Evolutionary conservation across 1,140 invertebrate genomes (phyloP), one percentile per base, ranked within the genome.

Genomic region (Daktulosphaira vitifoliae): DNA sequence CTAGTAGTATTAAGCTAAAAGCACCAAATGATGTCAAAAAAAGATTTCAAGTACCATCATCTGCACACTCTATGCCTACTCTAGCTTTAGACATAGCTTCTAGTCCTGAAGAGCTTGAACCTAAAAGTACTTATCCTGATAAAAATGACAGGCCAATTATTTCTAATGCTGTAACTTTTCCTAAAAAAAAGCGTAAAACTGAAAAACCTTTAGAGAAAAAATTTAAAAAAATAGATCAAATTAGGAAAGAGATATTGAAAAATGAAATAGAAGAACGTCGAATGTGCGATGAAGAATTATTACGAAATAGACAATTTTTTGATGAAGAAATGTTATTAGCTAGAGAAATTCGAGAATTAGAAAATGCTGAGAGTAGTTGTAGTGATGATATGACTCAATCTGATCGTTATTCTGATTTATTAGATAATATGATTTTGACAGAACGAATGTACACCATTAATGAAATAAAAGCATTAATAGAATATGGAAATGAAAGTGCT

Each of bases 291-390:
- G 68, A 70, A 65, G 69, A 70, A 54, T 65, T 68, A 8, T 49
- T 69, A 16, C 65, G 67, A 16, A 69, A 69, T 52, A 68, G 68
- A 74, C 75, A 90, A 70, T 71, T 92, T 65, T 81, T 85, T 67
- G 84, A 89, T 53, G 88, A 90, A 71, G 88, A 91, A 74, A 87
- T 87, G 67, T 79, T 81, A 1, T 71, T 92, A n/a, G 87, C 87
- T 68, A 81, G 85, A 52, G 87, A 92, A 74, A 89, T 90, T 67
- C 77, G 82, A 53, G 87, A 91, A 72, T 77, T 85, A 56, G 83
- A 91, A 73, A 87, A 82, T 23, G 82, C 56, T 87, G 65, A 87
- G 88, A 75, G 78, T 33, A 62, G 56, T 4, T 62, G 56, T 62
- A 62, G 56, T 62, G 56, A 62, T 33, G 56, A 62, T 33, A 62